Evolutionary conservation across 2,888 invertebrate genomes (phyloP).

Genomic region (Alloplasta piceator): DNA sequence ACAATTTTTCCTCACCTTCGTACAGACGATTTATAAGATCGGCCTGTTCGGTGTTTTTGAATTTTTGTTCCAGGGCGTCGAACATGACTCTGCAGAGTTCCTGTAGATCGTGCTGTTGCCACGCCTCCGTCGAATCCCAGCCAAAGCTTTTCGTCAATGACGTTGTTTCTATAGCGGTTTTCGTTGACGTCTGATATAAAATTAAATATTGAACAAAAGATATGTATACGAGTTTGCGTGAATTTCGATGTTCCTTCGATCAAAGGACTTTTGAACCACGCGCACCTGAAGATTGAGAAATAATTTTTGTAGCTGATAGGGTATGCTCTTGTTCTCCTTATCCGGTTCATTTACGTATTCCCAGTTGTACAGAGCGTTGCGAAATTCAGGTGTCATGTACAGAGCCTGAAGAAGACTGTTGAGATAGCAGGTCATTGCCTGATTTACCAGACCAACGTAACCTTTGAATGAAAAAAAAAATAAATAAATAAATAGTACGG

Average conservation of each 20-base stretch:
- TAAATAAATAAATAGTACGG: no score
- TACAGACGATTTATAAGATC: conserved; percentile 93
- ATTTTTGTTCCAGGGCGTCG: conserved; percentile 93
- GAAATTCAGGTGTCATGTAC: conserved; percentile 96
- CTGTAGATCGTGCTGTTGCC: conserved; percentile 97
- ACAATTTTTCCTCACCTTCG: conserved; percentile 84
- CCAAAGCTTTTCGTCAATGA: conserved; percentile 94
- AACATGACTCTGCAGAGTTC: conserved; percentile 96
- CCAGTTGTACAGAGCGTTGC: conserved; percentile 94
- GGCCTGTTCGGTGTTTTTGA: conserved; percentile 92
- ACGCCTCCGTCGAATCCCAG: conserved; percentile 95
- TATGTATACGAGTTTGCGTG: no score
- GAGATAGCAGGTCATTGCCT: conserved; percentile 96
- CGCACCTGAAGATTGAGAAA: conserved; percentile 92
- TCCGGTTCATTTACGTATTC: conserved; percentile 87
- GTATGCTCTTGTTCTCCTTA: conserved; percentile 90
- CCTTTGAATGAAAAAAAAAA: conserved; percentile 74
- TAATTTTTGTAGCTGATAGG: conserved; percentile 93
- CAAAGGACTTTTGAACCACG: conserved; percentile 39
- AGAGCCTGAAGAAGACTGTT: conserved; percentile 94
- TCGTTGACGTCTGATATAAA: conserved; percentile 88
- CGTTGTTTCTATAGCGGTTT: conserved; percentile 93
- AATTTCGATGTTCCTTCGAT: no score
- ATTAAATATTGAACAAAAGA: no score
- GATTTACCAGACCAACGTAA: conserved; percentile 93